Evolutionary conservation across 2,113 vertebrate genomes (phyloP).

Genomic region (Eulemur macaco): DNA sequence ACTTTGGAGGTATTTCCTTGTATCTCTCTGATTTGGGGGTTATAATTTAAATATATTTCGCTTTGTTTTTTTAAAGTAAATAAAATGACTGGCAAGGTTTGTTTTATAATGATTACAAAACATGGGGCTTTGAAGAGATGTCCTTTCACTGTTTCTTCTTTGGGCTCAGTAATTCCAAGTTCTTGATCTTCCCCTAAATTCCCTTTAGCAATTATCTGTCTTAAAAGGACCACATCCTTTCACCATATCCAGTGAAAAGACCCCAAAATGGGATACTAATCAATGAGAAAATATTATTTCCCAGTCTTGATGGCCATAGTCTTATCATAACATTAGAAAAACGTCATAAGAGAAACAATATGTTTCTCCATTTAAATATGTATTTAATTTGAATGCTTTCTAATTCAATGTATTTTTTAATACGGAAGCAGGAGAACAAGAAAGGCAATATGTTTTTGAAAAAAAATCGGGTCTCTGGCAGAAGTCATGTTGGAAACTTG

Average conservation of each 20-base stretch:
- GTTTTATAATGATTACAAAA: neutral
- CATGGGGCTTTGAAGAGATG: neutral
- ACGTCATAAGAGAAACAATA: neutral
- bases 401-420: conserved; percentile 8
- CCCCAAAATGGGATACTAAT: neutral
- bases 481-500: conserved; percentile 5
- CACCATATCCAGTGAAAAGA: neutral
- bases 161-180: neutral
- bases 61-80: neutral
- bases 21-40: neutral
- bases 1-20: neutral
- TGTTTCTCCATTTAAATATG: neutral
- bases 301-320: neutral
- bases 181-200: conserved; percentile 21
- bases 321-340: neutral
- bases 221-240: neutral
- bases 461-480: neutral
- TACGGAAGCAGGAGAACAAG: neutral
- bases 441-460: neutral
- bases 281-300: neutral
- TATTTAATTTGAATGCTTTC: neutral
- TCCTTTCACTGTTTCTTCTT: neutral
- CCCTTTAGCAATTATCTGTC: neutral
- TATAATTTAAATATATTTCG: neutral
- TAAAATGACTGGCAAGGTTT: neutral